phyloP scores from a whole-genome alignment of 2,888 invertebrate species.

The Xanthia togata region DNA sequence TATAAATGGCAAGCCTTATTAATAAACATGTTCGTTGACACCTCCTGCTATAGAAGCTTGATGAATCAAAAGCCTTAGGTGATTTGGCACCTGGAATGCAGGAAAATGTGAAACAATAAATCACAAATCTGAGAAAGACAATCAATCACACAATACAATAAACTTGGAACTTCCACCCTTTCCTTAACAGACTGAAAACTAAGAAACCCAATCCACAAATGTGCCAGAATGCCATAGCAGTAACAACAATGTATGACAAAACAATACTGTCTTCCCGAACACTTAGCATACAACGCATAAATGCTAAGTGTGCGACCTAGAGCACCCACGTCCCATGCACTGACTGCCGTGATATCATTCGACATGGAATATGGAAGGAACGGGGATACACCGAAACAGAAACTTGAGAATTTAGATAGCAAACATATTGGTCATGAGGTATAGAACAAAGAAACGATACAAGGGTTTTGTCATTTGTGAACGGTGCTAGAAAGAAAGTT shows the following conservation, averaged over 20 bases:
- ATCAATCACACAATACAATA: conserved; percentile 24
- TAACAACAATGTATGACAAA: conserved; percentile 31
- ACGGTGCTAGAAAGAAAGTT: background rate
- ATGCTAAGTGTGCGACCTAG: conserved; percentile 51
- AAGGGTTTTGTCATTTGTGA: background rate
- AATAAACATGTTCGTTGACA: background rate
- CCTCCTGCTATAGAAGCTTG: background rate
- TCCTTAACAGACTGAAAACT: conserved; percentile 17
- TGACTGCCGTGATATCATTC: conserved; percentile 50
- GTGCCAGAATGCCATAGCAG: conserved; percentile 38
- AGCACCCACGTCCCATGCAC: conserved; percentile 45
- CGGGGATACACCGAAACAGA: background rate
- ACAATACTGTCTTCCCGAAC: conserved; percentile 51
- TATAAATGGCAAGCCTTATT: background rate
- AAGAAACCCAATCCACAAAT: conserved; percentile 21
- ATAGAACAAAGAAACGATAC: background rate
- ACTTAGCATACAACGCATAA: conserved; percentile 44
- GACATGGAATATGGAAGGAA: conserved; percentile 18
- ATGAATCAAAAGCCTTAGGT: conserved; percentile 29
- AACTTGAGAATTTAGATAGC: background rate
- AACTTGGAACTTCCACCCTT: conserved; percentile 26
- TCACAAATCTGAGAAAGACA: conserved; percentile 18
- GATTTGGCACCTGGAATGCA: conserved; percentile 18
- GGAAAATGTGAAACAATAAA: conserved; percentile 29
- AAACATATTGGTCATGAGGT: background rate